phyloP scores from a whole-genome alignment of 2,888 invertebrate species.

The Laothoe populi region DNA sequence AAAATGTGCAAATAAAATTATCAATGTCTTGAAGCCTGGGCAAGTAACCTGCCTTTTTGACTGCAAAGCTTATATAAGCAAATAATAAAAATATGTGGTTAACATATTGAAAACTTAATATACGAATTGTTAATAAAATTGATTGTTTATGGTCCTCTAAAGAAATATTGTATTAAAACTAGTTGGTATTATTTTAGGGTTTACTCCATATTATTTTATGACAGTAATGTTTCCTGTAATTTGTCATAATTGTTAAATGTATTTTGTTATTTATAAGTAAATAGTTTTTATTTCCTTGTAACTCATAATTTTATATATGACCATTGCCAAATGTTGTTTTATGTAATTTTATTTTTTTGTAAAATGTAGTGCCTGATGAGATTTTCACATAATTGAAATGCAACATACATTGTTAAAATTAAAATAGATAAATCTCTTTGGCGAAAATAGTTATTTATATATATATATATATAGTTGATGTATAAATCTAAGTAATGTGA shows the following conservation, averaged over 20 bases:
- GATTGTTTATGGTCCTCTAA: conserved; percentile 7
- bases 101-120: not conserved
- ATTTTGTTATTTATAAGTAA: conserved; percentile 19
- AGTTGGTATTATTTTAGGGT: conserved; percentile 13
- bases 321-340: conserved; percentile 6
- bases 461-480: too few species aligned
- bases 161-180: not conserved
- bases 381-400: conserved; percentile 12
- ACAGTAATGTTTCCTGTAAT: conserved; percentile 14
- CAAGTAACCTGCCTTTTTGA: too few species aligned
- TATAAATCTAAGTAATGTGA: too few species aligned
- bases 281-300: conserved; percentile 3
- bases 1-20: not conserved
- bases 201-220: conserved; percentile 12
- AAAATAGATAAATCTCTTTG: too few species aligned
- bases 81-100: not conserved
- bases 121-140: not conserved
- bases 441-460: too few species aligned
- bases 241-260: conserved; percentile 6
- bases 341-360: not conserved
- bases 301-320: not conserved
- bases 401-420: too few species aligned
- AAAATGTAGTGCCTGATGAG: not conserved
- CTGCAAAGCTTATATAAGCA: too few species aligned
- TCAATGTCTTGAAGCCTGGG: too few species aligned